Conservation (phyloP, 1,140 invertebrate species). For the Cotesia glomerata region DNA sequence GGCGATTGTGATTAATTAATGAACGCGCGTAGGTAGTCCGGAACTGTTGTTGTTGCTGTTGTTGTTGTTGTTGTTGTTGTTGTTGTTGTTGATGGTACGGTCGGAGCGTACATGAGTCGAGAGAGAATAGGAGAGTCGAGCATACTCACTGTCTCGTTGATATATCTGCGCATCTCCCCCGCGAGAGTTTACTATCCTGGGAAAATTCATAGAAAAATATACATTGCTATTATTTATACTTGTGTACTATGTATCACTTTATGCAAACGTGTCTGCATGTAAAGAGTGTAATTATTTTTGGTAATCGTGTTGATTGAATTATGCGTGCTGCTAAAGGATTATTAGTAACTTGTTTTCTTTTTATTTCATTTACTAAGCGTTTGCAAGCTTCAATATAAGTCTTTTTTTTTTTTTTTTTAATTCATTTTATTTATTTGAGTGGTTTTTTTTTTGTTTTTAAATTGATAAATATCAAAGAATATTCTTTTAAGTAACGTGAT, state of each 20-base stretch:
- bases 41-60: slow-evolving; percentile 17
- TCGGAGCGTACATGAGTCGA: no score
- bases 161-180: neutral
- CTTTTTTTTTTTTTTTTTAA: neutral
- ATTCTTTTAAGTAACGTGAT: neutral
- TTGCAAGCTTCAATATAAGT: no score
- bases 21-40: slow-evolving; percentile 27
- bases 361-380: no score
- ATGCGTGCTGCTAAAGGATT: neutral
- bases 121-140: no score
- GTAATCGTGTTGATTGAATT: slow-evolving; percentile 6
- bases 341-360: neutral
- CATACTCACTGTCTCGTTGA: neutral
- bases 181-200: neutral
- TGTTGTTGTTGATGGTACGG: no score
- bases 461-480: no score
- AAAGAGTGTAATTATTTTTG: neutral
- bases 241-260: neutral
- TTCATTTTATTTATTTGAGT: neutral
- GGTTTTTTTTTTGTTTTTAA: neutral
- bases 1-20: slow-evolving; percentile 34
- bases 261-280: neutral
- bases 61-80: no score
- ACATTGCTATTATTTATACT: neutral
- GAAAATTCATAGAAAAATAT: neutral